Percentiles rank a stretch among this genome's conserved stretches.
phyloP scores from a whole-genome alignment of 1,140 invertebrate species.

The Chelonus insularis region DNA sequence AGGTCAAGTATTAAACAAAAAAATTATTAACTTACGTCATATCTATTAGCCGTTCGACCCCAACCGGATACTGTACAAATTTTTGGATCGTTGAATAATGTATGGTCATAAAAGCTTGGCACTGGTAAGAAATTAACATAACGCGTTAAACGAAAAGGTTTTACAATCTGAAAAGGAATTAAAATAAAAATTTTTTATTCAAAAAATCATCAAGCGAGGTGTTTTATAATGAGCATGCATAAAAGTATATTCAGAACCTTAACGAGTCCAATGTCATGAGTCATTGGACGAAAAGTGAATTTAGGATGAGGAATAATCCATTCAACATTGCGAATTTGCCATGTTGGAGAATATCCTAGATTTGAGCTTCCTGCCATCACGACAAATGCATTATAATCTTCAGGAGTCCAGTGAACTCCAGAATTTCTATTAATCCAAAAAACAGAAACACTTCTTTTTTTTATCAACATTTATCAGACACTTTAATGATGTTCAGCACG shows the following conservation, averaged over 20 bases:
- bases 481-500: no score
- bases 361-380: slow-evolving; percentile 43
- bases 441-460: no score
- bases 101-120: slow-evolving; percentile 20
- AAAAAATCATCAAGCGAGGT: no score
- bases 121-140: slow-evolving; percentile 24
- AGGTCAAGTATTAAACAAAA: slow-evolving; percentile 4
- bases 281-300: slow-evolving; percentile 41
- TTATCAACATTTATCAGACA: no score
- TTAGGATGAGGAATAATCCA: slow-evolving; percentile 41
- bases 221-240: no score
- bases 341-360: slow-evolving; percentile 38
- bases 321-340: slow-evolving; percentile 42
- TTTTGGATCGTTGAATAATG: slow-evolving; percentile 32
- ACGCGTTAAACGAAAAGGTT: slow-evolving; percentile 20
- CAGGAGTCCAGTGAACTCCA: slow-evolving; percentile 33
- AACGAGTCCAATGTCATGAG: slow-evolving; percentile 49
- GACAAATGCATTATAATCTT: slow-evolving; percentile 39
- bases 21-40: slow-evolving; percentile 7
- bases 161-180: slow-evolving; percentile 21
- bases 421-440: slow-evolving; percentile 3
- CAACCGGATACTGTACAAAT: slow-evolving; percentile 39
- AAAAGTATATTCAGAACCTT: slow-evolving; percentile 38
- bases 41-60: slow-evolving; percentile 31
- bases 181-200: not conserved